Conservation (phyloP, 2,797 vertebrate genomes). For the Hybognathus amarus region DNA sequence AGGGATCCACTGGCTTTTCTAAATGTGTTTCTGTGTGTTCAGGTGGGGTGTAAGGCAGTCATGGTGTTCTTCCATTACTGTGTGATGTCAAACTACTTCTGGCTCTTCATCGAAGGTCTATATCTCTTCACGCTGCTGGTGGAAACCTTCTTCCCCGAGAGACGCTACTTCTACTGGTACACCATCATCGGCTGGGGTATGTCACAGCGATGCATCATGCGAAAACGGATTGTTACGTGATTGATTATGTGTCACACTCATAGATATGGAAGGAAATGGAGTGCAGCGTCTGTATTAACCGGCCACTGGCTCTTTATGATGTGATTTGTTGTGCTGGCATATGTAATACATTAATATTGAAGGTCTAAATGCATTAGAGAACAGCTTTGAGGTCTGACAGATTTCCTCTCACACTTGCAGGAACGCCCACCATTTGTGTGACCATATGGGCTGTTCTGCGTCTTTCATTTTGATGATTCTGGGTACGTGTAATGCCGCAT, state of each 20-base stretch:
- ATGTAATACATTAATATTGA: slow-evolving; percentile 9
- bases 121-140: slow-evolving; percentile 97
- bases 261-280: slow-evolving; percentile 9
- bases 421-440: slow-evolving; percentile 94
- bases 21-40: slow-evolving; percentile 26
- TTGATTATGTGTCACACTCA: slow-evolving; percentile 14
- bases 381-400: neutral
- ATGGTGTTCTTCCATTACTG: slow-evolving; percentile 99
- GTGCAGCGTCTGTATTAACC: slow-evolving; percentile 1
- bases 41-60: slow-evolving; percentile 94
- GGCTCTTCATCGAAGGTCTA: slow-evolving; percentile 97
- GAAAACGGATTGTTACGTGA: neutral
- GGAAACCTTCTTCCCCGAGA: slow-evolving; percentile 97
- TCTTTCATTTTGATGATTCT: slow-evolving; percentile 88
- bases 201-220: slow-evolving; percentile 51
- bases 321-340: slow-evolving; percentile 29
- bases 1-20: neutral
- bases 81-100: slow-evolving; percentile 99
- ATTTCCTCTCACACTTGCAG: slow-evolving; percentile 68
- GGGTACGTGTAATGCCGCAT: slow-evolving; percentile 77
- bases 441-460: slow-evolving; percentile 93
- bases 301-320: slow-evolving; percentile 15
- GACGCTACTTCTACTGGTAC: slow-evolving; percentile 98
- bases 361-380: slow-evolving; percentile 2
- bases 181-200: slow-evolving; percentile 96